Evolutionary conservation across 1,140 invertebrate genomes (phyloP).

Genomic region (Uloborus diversus): DNA sequence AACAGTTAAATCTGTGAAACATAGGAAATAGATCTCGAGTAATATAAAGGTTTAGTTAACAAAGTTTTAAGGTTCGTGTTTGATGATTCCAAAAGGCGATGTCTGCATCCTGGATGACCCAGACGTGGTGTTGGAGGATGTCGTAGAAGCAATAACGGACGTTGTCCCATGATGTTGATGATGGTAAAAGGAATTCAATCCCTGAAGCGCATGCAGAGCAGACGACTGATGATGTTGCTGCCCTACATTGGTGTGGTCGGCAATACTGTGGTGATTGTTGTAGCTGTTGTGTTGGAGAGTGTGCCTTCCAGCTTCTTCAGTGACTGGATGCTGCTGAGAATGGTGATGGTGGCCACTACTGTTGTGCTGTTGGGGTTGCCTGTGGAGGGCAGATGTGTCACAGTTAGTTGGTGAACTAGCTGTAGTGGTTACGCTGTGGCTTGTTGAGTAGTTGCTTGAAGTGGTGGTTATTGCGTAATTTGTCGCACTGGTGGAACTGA

Average conservation of each 20-base stretch:
- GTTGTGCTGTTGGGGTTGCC: conserved; percentile 16
- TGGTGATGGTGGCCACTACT: conserved; percentile 14
- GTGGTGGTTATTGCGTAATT: conserved; percentile 18
- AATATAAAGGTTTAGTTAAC: no score
- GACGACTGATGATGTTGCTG: conserved; percentile 35
- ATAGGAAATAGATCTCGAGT: no score
- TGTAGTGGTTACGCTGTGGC: neutral
- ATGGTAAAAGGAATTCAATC: conserved; percentile 39
- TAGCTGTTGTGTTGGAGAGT: conserved; percentile 30
- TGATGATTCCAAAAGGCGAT: conserved; percentile 1
- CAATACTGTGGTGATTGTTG: conserved; percentile 17
- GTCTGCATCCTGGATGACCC: conserved; percentile 9
- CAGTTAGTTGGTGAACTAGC: neutral
- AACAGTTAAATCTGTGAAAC: no score
- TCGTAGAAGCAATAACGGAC: conserved; percentile 31
- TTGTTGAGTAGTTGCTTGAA: conserved; percentile 21
- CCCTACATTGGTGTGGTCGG: neutral
- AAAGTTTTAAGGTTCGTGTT: conserved; percentile 32
- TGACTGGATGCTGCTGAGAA: neutral
- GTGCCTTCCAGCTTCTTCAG: conserved; percentile 5
- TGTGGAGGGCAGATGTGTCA: neutral
- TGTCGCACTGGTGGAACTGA: neutral
- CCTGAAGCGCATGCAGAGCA: conserved; percentile 31
- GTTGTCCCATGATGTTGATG: conserved; percentile 18
- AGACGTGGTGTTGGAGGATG: conserved; percentile 4